Base-by-base conservation (phyloP, 2,888 invertebrate genomes). In the Athalia circularis region DNA sequence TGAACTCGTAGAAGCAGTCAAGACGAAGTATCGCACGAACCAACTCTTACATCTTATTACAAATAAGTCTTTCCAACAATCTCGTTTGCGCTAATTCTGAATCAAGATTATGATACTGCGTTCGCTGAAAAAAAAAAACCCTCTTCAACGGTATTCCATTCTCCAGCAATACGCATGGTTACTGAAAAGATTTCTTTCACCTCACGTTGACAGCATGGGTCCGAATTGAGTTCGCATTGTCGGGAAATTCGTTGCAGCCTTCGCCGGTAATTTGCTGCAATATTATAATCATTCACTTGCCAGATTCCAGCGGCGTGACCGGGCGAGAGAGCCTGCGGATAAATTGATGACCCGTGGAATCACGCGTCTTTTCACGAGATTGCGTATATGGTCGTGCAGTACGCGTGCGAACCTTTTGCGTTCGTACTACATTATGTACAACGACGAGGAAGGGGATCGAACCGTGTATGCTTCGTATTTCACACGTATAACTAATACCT, bases 221-320 rank as follows among this genome's bases (percentile, higher is more conserved):
- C 50, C 50, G 47, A 15, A 52, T 43, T 29, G 48, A 9, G 61
- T n/a, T 50, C 13, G 72, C 59, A 72, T 59, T 13, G 48, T 62
- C 15, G 75, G 15, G 7, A 81, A 83, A 87, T 86, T 85, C 85
- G 85, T 85, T 82, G 84, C 83, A 83, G 82, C 74, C 83, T 84
- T 86, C 80, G 81, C 77, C 83, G 83, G 84, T 82, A 85, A 87
- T 87, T 87, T 85, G 82, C 84, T 84, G 82, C 85, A 87, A 87
- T 86, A 87, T 85, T 84, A 84, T 85, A 86, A 87, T 85, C 84
- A 85, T 81, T 81, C 82, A 82, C 81, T 85, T 82, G 84, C 82
- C 81, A 82, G 59, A 48, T 80, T 68, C 59, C 64, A 81, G 79
- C 77, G 75, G 79, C 76, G 52, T 78, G 81, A 80, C 80, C 79